Evolutionary conservation across 1,140 invertebrate genomes (phyloP), one percentile per base, ranked within the genome.

Genomic region (Leguminivora glycinivorella): DNA sequence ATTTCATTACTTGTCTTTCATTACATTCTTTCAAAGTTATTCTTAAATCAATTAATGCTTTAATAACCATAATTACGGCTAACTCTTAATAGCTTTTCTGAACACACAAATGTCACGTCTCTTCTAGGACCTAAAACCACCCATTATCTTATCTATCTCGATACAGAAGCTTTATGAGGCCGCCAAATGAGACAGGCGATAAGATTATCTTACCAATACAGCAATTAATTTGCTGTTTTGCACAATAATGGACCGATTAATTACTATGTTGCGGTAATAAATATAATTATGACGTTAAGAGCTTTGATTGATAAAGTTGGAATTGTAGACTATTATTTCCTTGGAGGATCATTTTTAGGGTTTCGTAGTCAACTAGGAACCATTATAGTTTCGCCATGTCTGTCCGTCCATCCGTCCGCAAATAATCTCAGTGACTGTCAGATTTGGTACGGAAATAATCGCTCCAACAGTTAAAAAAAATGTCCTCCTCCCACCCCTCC

Each of bases 221-320:
- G 58, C 58, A 63, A 63, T 63, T 63, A 63, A 63, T 34, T 63
- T 29, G 58, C 58, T 63, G 17, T 63, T 63, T 63, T 63, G 58
- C 58, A 31, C 19, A n/a, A 63, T 63, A 63, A 63, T 63, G 58
- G 58, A 63, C 26, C 26, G 26, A 63, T 63, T 26, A 63, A 63
- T 63, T 63, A 29, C 58, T 31, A 9, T 31, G 58, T 58, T 58
- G 4, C 1, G 0, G 58, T 29, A 17, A 63, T 63, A 63, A 63
- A 63, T 63, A 29, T 29, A 29, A 10, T 63, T 17, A 29, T 63
- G 26, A 63, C 26, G 19, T 52, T n/a, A 52, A 52, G 47, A 17
- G n/a, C 9, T 52, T 52, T 52, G 19, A 52, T 22, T 3, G 40
- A 43, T 17, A 43, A n/a, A 12, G 4, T n/a, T 43, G 4, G 6